Base-by-base conservation (phyloP, 2,888 invertebrate species). In the Eupeodes latifasciatus region DNA sequence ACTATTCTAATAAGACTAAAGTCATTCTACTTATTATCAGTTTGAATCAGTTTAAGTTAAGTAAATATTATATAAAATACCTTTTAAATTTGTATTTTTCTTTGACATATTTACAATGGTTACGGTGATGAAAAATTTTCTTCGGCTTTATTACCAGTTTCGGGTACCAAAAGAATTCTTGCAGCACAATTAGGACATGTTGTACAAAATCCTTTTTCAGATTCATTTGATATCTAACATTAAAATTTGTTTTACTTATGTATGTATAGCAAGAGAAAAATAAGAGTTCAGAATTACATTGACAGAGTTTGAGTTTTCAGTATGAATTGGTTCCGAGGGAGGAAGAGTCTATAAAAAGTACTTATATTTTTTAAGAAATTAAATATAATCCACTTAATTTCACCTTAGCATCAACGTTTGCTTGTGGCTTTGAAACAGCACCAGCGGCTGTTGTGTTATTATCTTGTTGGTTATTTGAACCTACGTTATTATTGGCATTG, bases 131-230 rank as follows among this genome's bases (percentile, higher is more conserved):
- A 36, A 57, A 36, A 7, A 16, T 55, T 49, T 14, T 61, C 85
- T 51, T 83, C 72, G 27, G 40, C 1, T 55, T 88, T 90, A 71
- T 36, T 62, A 64, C 89, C 90, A 14, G 83, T 53, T 59, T 89
- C 90, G 47, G 92, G 93, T 19, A 93, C 91, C 78, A 93, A 89
- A 83, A 92, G 92, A 69, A 93, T 93, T 36, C 91, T 93, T 34
- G 92, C 92, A 85, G 93, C 92, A 71, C 93, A 93, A 86, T 93
- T 93, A 16, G 93, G 93, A 67, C 93, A 93, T 47, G 93, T 92
- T 71, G 93, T 91, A 85, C 93, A 93, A 91, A 92, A 91, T 84
- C 93, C 93, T 5, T 91, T 91, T 62, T 92, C 91, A 14, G 74
- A 44, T 64, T 77, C 72, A 40, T 81, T 67, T 16, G 85, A 16